Evolutionary conservation across 1,140 invertebrate genomes (phyloP), one percentile per base, ranked within the genome.

Genomic region (Drosophila sp.): DNA sequence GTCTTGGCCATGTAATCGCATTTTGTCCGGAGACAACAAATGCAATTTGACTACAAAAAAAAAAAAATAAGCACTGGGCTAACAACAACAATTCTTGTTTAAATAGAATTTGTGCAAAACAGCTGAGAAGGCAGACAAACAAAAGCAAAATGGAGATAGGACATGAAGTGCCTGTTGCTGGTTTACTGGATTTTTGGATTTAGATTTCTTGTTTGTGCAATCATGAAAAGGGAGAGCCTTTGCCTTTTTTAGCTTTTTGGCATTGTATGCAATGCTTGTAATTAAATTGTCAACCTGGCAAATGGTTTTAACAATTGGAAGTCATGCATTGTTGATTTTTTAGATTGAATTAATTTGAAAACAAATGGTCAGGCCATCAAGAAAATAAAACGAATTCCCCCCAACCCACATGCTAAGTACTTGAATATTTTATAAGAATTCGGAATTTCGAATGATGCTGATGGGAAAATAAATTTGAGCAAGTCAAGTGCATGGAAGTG

Each of bases 201-300:
- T 71, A 33, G 58, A 71, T 58, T 66, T 71, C 65, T 57, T 10
- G 44, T 50, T 27, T 50, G 25, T 50, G 44, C 44, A 50, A 27
- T 50, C 44, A 50, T 50, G 44, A 50, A 3, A 27, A 25, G 25
- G 23, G 23, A 54, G 66, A 56, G 66, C 57, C 63, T 50, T 75
- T 62, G 40, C 65, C 60, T 71, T 63, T 72, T 33, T 70, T 38
- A 56, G 55, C n/a, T 70, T 66, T 38, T 50, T 40, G 25, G 11
- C 58, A 30, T 29, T 41, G 58, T 41, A 11, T 32, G 33, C 60
- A 29, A 27, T 67, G 64, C 64, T 87, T 78, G 76, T 79, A 87
- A 86, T 86, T 86, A 86, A 86, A 83, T 87, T 86, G 72, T 83
- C 71, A 82, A 79, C 41, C 61, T 72, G 38, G 50, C 65, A 76